Base-by-base conservation (phyloP, 2,888 invertebrate genomes). In the Sminthurinus aureus region DNA sequence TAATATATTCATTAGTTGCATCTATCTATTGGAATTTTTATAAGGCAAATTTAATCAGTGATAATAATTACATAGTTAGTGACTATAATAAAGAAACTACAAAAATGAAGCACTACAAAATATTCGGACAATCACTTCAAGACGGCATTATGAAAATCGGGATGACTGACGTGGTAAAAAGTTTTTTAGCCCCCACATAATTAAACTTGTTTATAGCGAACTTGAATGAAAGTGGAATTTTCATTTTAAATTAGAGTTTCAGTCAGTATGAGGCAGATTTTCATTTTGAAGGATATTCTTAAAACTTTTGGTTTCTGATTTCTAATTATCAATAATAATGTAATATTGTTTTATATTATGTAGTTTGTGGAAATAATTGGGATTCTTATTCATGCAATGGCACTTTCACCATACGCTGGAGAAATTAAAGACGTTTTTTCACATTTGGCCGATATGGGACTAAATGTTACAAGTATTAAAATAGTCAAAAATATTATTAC, bases 81-180 rank as follows among this genome's bases (percentile, higher is more conserved):
- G 38, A 38, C 38, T 38, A 38, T 38, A 38, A 38, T 6, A 38
- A 38, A 64, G 20, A 22, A 71, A 13, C 2, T 20, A 22, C 22
- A 73, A 75, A n/a, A 20, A 82, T 82, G 82, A 82, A 77, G 51
- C 82, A 82, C 82, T 82, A 82, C 52, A 38, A 20, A 52, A 69
- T 82, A 18, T 82, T 82, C 51, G 82, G 82, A 24, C 12, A 18
- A 2, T 82, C 82, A 1, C 78, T 82, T 4, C 66, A 64, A 15
- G 18, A 64, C 0, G 82, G 82, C 11, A 9, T 76, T 20, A 50
- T 38, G 15, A 82, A 76, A 24, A 51, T 82, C 8, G 74, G 77
- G 6, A 77, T 77, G 20, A 64, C 76, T 4, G 82, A 82, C 24
- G 51, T 82, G 11, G 82, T 82, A 51, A 82, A n/a, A n/a, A n/a